Conservation (phyloP, 2,113 vertebrate species). For the Gadus chalcogrammus region DNA sequence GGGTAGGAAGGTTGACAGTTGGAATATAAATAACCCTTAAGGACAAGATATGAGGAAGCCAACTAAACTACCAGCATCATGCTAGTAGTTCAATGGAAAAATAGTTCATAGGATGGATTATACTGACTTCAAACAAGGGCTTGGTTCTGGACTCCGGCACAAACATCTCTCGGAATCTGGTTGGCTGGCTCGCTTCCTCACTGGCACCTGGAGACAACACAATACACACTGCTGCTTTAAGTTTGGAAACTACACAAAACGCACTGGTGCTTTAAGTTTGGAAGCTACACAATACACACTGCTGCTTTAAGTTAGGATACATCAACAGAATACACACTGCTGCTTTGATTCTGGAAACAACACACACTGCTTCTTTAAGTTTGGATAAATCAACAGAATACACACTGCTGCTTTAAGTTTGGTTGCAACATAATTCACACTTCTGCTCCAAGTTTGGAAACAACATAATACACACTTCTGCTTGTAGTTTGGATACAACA, state of each 20-base stretch:
- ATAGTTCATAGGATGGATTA: too few species aligned
- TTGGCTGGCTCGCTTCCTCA: conserved; percentile 48
- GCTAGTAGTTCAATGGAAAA: too few species aligned
- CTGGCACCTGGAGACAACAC: conserved; percentile 60
- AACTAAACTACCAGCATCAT: too few species aligned
- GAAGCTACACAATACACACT: conserved; percentile 3
- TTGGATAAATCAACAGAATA: background rate
- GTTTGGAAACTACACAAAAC: too few species aligned
- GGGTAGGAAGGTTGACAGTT: too few species aligned
- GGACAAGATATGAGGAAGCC: too few species aligned
- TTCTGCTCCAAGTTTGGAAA: conserved; percentile 28
- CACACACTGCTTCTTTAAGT: conserved; percentile 4
- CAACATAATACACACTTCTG: background rate
- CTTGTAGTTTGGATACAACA: background rate
- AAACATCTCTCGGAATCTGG: conserved; percentile 46
- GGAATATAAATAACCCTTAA: too few species aligned
- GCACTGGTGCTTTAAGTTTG: conserved; percentile 7
- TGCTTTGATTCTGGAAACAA: conserved; percentile 18
- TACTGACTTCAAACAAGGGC: background rate
- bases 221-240: conserved; percentile 2
- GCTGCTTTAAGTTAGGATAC: background rate
- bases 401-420: conserved; percentile 30
- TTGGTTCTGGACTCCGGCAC: conserved; percentile 46
- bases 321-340: too few species aligned
- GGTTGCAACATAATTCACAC: background rate